Percentiles rank a stretch among this genome's conserved stretches.
Conservation (phyloP, 1,140 invertebrate species). For the Tetramorium parvispinum region DNA sequence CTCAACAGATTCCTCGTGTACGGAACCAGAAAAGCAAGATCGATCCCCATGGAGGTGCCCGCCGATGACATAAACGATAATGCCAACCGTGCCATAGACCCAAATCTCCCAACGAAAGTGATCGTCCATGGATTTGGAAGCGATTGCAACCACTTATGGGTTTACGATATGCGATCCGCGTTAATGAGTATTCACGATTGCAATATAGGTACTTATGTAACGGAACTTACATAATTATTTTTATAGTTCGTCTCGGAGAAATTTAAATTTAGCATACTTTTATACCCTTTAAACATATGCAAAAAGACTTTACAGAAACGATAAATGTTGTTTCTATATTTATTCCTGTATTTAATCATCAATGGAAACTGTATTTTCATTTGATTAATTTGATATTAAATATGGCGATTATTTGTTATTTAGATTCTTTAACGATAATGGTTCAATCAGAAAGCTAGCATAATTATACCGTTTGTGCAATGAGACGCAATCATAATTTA, state of each 20-base stretch:
- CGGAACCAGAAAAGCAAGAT: slow-evolving; percentile 83
- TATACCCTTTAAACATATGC: not conserved
- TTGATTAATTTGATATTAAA: not conserved
- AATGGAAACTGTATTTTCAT: not conserved
- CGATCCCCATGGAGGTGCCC: slow-evolving; percentile 83
- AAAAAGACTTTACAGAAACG: not conserved
- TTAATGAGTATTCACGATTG: slow-evolving; percentile 91
- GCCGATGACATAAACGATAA: slow-evolving; percentile 83
- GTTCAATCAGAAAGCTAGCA: not conserved
- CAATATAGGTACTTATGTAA: slow-evolving; percentile 79
- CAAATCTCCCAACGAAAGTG: slow-evolving; percentile 91
- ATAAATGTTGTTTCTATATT: not conserved
- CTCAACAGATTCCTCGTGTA: slow-evolving; percentile 82
- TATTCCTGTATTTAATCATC: not conserved
- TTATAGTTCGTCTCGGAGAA: not conserved
- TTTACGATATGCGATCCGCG: slow-evolving; percentile 96
- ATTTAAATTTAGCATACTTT: not conserved
- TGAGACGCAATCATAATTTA: not conserved
- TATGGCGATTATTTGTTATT: not conserved
- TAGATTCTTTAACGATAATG: not conserved
- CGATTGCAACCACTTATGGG: slow-evolving; percentile 95
- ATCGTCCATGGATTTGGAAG: slow-evolving; percentile 98
- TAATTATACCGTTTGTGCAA: not conserved
- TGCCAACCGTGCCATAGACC: slow-evolving; percentile 84
- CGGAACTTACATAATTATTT: not conserved